A percentile compares a stretch with the other conserved stretches of the same genome.
Conservation (phyloP, 2,888 invertebrate species). For the Mongoloraphidia duomilia region DNA sequence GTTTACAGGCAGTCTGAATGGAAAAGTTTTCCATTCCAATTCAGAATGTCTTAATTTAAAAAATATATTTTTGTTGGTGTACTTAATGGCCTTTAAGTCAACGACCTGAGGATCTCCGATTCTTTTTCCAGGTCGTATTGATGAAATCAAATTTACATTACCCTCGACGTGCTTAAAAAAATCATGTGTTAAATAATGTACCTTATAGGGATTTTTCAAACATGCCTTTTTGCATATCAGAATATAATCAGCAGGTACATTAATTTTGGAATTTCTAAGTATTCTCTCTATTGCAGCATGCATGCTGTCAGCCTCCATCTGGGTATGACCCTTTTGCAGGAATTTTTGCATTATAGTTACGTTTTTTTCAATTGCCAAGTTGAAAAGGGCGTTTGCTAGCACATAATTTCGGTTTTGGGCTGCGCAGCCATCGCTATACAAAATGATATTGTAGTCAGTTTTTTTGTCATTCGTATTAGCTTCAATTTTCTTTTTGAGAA, state of each 20-base stretch:
- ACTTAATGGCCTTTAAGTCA: constrained; percentile 11
- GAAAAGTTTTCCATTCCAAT: constrained; percentile 9
- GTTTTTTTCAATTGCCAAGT: constrained; percentile 14
- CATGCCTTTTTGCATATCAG: constrained; percentile 8
- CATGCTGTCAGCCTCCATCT: constrained; percentile 20
- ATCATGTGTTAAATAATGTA: constrained; percentile 6
- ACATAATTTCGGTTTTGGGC: constrained; percentile 18
- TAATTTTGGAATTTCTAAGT: constrained; percentile 13
- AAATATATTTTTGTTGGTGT: constrained; percentile 2
- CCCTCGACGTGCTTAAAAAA: constrained; percentile 9
- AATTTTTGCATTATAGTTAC: constrained; percentile 15
- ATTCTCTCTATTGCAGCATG: constrained; percentile 17
- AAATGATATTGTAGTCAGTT: constrained; percentile 11
- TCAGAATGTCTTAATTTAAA: constrained; percentile 7
- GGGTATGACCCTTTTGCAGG: constrained; percentile 18
- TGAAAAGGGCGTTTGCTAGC: constrained; percentile 19
- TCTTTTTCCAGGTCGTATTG: constrained; percentile 16
- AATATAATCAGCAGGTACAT: constrained; percentile 12
- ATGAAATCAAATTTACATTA: constrained; percentile 7
- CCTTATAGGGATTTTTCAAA: constrained; percentile 11
- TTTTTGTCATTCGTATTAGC: constrained; percentile 4
- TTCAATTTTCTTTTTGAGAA: constrained; percentile 8
- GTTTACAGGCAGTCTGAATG: constrained; percentile 8
- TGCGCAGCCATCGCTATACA: constrained; percentile 19
- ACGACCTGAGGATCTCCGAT: constrained; percentile 14